Evolutionary conservation across 2,797 vertebrate species (phyloP).

Genomic region (Erethizon dorsatum): DNA sequence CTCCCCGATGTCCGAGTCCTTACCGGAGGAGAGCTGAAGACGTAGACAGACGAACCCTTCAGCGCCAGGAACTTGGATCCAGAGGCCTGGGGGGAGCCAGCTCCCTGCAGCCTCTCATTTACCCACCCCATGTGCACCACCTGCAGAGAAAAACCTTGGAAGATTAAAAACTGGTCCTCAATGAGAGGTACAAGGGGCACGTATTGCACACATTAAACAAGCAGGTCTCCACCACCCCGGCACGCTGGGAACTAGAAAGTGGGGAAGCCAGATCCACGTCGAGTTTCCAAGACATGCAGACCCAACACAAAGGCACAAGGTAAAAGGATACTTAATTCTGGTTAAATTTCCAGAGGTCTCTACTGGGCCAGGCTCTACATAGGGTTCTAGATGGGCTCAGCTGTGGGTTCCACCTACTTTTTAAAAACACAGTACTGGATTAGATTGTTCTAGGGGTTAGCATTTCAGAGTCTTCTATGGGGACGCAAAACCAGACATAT

Average conservation of each 20-base stretch:
- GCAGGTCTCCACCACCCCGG: neutral
- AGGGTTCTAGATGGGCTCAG: neutral
- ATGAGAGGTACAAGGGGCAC: neutral
- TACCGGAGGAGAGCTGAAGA: constrained; percentile 96
- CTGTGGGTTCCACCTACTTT: neutral
- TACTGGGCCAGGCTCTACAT: neutral
- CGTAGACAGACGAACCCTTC: constrained; percentile 94
- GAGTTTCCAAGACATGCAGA: neutral
- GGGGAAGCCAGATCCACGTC: neutral
- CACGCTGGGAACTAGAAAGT: neutral
- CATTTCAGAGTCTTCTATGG: neutral
- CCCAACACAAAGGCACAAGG: too few relatives aligned
- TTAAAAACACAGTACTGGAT: neutral
- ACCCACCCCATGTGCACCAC: constrained; percentile 97
- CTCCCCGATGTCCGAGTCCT: constrained; percentile 68
- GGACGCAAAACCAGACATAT: neutral
- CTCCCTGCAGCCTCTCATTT: constrained; percentile 92
- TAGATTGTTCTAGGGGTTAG: neutral
- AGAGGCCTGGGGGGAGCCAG: constrained; percentile 88
- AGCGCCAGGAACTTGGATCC: constrained; percentile 95
- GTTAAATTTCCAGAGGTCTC: neutral
- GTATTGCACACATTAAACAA: neutral
- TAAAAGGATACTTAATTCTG: too few relatives aligned
- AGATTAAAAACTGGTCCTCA: constrained; percentile 82
- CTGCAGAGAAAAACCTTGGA: constrained; percentile 89